These are phyloP conservation scores for Melanostoma scalare DNA, from an alignment of 2,888 invertebrate species.

Conservation along the genomic window DNA sequence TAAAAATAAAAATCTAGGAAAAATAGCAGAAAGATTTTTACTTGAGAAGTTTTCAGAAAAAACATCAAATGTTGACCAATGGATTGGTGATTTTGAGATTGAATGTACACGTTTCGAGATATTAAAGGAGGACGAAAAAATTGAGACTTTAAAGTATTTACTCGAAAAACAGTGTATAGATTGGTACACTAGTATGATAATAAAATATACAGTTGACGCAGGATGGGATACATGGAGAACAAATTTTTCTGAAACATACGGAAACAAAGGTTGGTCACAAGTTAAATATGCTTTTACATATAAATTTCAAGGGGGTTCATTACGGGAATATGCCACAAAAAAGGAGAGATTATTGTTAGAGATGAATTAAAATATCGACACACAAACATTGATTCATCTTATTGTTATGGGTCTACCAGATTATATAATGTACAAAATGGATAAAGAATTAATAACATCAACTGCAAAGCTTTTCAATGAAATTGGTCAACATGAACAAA, in stretches of 20 bases:
- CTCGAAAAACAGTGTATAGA: slow-evolving; percentile 60
- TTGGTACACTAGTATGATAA: slow-evolving; percentile 65
- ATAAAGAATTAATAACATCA: slow-evolving; percentile 61
- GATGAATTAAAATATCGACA: slow-evolving; percentile 10
- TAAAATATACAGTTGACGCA: slow-evolving; percentile 65
- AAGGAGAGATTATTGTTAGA: slow-evolving; percentile 35
- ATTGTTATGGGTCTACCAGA: slow-evolving; percentile 75
- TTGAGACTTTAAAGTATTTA: slow-evolving; percentile 68
- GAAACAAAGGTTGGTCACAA: slow-evolving; percentile 74
- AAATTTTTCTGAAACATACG: slow-evolving; percentile 73
- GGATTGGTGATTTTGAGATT: slow-evolving; percentile 31
- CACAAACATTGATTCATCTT: slow-evolving; percentile 68
- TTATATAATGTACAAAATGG: slow-evolving; percentile 59
- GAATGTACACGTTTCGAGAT: slow-evolving; percentile 36
- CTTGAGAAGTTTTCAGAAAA: slow-evolving; percentile 28
- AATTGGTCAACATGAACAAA: slow-evolving; percentile 69
- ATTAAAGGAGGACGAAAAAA: slow-evolving; percentile 47
- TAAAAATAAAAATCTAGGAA: background rate
- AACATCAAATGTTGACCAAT: slow-evolving; percentile 21
- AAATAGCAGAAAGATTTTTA: slow-evolving; percentile 32
- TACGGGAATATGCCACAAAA: slow-evolving; percentile 72
- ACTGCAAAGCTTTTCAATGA: no score
- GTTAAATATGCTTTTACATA: slow-evolving; percentile 71
- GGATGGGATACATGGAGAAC: slow-evolving; percentile 60
- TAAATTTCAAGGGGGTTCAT: slow-evolving; percentile 70